Percentiles rank a stretch among this genome's conserved stretches.
These are phyloP conservation scores for Petrophora chlorosata DNA, from an alignment of 2,888 invertebrate genomes.

Conservation along the genomic window DNA sequence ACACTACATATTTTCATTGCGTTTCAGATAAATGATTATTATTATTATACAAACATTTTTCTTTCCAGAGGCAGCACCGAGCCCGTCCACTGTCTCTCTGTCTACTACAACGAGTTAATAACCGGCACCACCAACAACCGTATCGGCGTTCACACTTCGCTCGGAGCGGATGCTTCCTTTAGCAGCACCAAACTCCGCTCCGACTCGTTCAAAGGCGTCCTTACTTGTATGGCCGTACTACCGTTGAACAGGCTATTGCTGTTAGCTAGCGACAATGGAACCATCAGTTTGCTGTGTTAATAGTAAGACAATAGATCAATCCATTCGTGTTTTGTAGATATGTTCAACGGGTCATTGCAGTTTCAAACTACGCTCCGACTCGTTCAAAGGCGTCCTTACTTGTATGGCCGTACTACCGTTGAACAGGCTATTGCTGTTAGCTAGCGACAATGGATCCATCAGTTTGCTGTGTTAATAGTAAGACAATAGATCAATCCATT, in stretches of 20 bases:
- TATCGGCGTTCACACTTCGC: constrained; percentile 92
- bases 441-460: constrained; percentile 95
- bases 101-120: constrained; percentile 91
- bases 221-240: constrained; percentile 95
- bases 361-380: constrained; percentile 93
- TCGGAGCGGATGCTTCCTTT: constrained; percentile 89
- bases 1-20: too few relatives aligned
- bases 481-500: too few relatives aligned
- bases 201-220: constrained; percentile 95
- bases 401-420: constrained; percentile 95
- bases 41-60: not conserved
- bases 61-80: constrained; percentile 92
- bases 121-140: constrained; percentile 97
- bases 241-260: constrained; percentile 95
- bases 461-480: constrained; percentile 90
- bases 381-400: constrained; percentile 95
- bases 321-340: too few relatives aligned
- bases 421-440: constrained; percentile 94
- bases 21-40: too few relatives aligned
- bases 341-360: too few relatives aligned
- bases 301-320: too few relatives aligned
- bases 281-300: constrained; percentile 91
- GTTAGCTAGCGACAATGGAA: constrained; percentile 96
- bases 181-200: constrained; percentile 93
- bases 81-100: constrained; percentile 94